Conservation (phyloP, 2,797 vertebrate genomes). For the Gambelia wislizenii region DNA sequence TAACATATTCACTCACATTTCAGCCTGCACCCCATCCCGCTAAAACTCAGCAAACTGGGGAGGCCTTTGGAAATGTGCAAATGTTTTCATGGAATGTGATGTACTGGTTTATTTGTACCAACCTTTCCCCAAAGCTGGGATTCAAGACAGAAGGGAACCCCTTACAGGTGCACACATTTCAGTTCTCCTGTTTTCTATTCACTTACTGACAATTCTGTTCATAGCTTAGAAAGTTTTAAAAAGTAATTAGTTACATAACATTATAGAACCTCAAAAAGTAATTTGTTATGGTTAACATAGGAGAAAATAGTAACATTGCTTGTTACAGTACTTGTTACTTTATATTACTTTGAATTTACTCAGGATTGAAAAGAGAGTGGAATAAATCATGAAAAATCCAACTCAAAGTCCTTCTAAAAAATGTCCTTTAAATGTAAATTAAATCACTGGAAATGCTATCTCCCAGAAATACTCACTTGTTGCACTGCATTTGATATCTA, state of each 20-base stretch:
- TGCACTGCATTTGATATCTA: too few relatives aligned
- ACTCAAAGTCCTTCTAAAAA: neutral
- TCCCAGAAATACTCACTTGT: too few relatives aligned
- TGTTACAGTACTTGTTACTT: neutral
- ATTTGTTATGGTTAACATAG: too few relatives aligned
- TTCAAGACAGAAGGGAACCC: too few relatives aligned
- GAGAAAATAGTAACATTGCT: neutral
- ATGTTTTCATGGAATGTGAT: neutral
- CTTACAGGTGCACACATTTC: neutral
- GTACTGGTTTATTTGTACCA: too few relatives aligned
- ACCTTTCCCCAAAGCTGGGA: too few relatives aligned
- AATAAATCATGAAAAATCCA: neutral
- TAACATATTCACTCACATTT: neutral
- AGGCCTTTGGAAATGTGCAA: neutral
- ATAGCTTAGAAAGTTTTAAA: too few relatives aligned
- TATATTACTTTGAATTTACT: neutral
- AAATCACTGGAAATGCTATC: too few relatives aligned
- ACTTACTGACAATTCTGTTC: neutral
- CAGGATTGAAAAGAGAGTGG: neutral
- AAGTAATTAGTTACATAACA: too few relatives aligned
- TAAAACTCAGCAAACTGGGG: neutral
- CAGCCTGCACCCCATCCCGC: neutral
- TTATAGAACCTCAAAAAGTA: too few relatives aligned
- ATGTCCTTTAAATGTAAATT: too few relatives aligned
- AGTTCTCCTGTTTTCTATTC: neutral